A percentile compares a stretch with the other conserved stretches of the same genome.
Conservation (phyloP, 2,888 invertebrate species). For the Parnassius glacialis region DNA sequence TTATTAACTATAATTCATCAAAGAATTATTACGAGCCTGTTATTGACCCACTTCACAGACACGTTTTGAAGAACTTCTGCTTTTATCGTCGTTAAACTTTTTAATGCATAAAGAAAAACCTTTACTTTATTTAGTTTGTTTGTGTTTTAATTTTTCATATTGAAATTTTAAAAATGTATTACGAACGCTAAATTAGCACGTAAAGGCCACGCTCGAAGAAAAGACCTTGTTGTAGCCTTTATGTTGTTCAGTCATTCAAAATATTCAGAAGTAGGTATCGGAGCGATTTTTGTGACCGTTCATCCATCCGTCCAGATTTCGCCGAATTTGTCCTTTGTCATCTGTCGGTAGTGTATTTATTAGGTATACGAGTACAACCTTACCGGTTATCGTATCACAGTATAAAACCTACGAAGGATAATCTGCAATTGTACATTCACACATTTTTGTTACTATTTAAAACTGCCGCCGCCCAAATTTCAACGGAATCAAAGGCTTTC, state of each 20-base stretch:
- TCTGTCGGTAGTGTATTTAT: not conserved
- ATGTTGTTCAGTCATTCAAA: conserved; percentile 3
- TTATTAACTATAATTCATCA: no score
- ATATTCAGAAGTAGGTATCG: conserved; percentile 19
- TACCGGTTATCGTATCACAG: conserved; percentile 14
- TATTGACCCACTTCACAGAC: no score
- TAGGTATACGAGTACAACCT: not conserved
- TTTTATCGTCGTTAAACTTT: not conserved
- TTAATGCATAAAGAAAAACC: not conserved
- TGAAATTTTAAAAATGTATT: not conserved
- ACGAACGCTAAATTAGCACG: not conserved
- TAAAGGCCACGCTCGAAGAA: conserved; percentile 5
- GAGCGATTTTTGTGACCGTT: conserved; percentile 7
- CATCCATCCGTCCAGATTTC: conserved; percentile 22
- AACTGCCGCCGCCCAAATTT: no score
- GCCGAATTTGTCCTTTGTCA: conserved; percentile 19
- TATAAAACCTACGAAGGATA: not conserved
- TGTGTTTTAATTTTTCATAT: not conserved
- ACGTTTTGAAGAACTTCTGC: not conserved
- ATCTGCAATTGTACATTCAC: not conserved
- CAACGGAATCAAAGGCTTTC: no score
- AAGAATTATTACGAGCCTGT: no score
- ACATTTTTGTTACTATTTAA: no score
- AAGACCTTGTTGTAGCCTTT: conserved; percentile 10
- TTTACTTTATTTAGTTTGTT: not conserved